phyloP scores from a whole-genome alignment of 2,888 invertebrate species.

The Isotomurus palustris region DNA sequence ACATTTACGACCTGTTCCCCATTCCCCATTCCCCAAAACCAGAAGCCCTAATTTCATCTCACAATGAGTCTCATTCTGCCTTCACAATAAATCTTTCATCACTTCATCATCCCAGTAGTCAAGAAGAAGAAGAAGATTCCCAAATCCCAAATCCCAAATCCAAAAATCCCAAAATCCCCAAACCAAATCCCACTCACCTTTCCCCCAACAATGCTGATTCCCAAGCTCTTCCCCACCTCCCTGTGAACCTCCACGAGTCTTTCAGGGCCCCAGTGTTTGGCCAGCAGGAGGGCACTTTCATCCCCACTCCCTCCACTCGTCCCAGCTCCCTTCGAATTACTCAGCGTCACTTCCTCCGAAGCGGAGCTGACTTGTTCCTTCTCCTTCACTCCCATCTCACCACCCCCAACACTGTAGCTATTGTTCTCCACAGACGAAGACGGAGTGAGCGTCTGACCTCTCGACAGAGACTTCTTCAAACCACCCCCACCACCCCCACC shows the following conservation, averaged over 20 bases:
- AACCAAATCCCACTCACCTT: constrained; percentile 70
- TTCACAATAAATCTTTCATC: not conserved
- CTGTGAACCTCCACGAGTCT: constrained; percentile 68
- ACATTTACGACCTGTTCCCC: no score
- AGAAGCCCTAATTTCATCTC: not conserved
- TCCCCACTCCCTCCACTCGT: constrained; percentile 33
- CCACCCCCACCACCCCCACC: no score
- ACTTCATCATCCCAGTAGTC: not conserved
- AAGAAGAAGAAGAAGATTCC: not conserved
- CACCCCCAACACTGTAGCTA: not conserved
- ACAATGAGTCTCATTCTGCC: not conserved
- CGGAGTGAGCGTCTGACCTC: not conserved
- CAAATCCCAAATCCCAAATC: not conserved
- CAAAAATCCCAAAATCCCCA: not conserved
- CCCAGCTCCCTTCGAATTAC: constrained; percentile 3
- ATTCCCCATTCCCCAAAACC: not conserved
- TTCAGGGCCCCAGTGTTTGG: constrained; percentile 79
- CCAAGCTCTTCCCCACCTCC: constrained; percentile 74
- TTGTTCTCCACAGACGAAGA: not conserved
- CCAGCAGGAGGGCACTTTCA: constrained; percentile 52
- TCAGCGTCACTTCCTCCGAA: constrained; percentile 25
- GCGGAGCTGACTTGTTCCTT: constrained; percentile 10
- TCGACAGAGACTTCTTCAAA: not conserved
- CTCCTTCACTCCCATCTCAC: not conserved
- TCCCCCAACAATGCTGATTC: constrained; percentile 95